phyloP scores from a whole-genome alignment of 2,888 invertebrate species.

The Axea sp. region DNA sequence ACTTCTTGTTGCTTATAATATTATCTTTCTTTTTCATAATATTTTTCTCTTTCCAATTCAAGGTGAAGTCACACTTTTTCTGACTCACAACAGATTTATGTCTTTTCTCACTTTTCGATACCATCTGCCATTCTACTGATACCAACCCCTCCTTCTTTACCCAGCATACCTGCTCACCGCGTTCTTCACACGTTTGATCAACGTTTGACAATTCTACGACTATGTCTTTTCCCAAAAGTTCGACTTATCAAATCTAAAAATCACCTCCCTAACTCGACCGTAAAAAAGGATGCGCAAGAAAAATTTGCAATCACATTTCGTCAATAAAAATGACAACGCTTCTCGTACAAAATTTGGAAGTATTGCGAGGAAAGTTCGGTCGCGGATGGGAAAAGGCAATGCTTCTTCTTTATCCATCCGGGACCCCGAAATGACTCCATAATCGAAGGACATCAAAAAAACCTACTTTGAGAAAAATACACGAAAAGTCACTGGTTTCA shows the following conservation, averaged over 20 bases:
- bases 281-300: conserved; percentile 48
- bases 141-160: no score
- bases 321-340: conserved; percentile 41
- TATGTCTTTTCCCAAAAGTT: conserved; percentile 55
- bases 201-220: conserved; percentile 30
- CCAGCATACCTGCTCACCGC: not conserved
- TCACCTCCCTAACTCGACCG: conserved; percentile 23
- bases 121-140: no score
- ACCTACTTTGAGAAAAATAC: conserved; percentile 11
- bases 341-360: conserved; percentile 48
- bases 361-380: conserved; percentile 43
- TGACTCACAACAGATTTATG: conserved; percentile 47
- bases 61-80: conserved; percentile 56
- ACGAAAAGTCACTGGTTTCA: conserved; percentile 6
- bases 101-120: conserved; percentile 51
- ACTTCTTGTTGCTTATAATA: conserved; percentile 79
- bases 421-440: conserved; percentile 5
- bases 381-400: conserved; percentile 3
- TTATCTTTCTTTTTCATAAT: conserved; percentile 72
- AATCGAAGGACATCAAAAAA: conserved; percentile 14
- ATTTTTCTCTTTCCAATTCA: conserved; percentile 62
- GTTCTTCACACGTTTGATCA: conserved; percentile 9
- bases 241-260: conserved; percentile 41
- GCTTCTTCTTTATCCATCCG: not conserved
- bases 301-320: conserved; percentile 44